A percentile compares a stretch with the other conserved stretches of the same genome.
phyloP scores from a whole-genome alignment of 2,797 vertebrate genomes.

The Cynopterus sphinx region DNA sequence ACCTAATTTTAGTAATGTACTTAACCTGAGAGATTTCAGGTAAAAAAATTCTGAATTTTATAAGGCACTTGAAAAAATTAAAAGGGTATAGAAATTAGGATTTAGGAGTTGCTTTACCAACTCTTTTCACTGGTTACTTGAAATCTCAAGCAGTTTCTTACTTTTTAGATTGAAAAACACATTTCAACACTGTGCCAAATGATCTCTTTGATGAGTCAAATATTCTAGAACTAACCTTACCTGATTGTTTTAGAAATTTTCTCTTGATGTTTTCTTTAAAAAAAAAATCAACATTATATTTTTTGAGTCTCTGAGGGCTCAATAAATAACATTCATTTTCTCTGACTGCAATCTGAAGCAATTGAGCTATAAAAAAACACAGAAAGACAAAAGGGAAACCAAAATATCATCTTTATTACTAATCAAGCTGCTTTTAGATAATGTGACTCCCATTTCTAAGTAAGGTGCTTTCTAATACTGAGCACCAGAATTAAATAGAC shows the following conservation, averaged over 20 bases:
- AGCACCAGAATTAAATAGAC: background rate
- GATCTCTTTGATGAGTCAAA: conserved; percentile 63
- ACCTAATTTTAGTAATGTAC: background rate
- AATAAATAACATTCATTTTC: conserved; percentile 23
- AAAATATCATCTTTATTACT: background rate
- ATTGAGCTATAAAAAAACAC: background rate
- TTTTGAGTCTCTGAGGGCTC: conserved; percentile 3
- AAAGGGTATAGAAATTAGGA: background rate
- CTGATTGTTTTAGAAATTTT: conserved; percentile 66
- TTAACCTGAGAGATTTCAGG: conserved; percentile 27
- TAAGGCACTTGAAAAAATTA: conserved; percentile 8
- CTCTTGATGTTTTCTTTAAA: conserved; percentile 37
- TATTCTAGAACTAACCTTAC: conserved; percentile 35
- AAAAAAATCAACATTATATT: background rate
- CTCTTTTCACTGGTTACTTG: background rate
- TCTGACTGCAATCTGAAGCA: background rate
- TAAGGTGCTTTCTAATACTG: background rate
- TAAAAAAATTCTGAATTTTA: conserved; percentile 25
- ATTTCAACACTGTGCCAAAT: conserved; percentile 68
- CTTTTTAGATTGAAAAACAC: conserved; percentile 62
- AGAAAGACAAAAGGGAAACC: background rate
- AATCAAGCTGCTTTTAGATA: background rate
- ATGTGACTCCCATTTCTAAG: background rate
- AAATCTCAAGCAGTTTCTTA: conserved; percentile 27
- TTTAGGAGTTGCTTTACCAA: background rate